A percentile compares a stretch with the other conserved stretches of the same genome.
Evolutionary conservation across 2,797 vertebrate genomes (phyloP).

Genomic region (Masticophis lateralis): DNA sequence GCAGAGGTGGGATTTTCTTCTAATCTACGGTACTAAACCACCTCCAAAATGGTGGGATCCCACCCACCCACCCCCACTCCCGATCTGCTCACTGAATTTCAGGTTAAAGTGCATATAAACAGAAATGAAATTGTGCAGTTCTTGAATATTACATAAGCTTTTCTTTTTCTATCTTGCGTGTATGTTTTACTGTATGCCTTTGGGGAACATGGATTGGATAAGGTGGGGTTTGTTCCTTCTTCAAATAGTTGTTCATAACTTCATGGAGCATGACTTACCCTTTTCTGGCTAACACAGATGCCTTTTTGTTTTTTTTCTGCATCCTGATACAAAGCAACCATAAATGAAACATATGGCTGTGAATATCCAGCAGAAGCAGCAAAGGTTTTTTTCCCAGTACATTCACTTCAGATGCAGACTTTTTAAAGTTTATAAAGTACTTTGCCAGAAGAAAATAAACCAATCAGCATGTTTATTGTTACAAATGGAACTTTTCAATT

Average conservation of each 20-base stretch:
- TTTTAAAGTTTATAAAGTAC: neutral
- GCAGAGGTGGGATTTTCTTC: too few relatives aligned
- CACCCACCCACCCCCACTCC: too few relatives aligned
- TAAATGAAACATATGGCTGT: neutral
- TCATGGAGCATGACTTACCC: too few relatives aligned
- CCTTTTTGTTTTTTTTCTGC: neutral
- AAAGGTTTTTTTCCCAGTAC: too few relatives aligned
- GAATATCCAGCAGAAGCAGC: neutral
- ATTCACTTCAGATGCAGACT: neutral
- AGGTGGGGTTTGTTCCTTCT: too few relatives aligned
- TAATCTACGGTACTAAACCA: too few relatives aligned
- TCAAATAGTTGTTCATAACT: neutral
- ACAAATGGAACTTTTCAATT: neutral
- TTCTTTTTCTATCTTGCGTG: neutral
- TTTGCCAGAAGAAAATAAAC: neutral
- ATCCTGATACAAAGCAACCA: neutral
- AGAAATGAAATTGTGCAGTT: neutral
- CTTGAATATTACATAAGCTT: neutral
- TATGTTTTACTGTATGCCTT: too few relatives aligned
- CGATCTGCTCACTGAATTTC: neutral
- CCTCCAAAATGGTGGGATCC: too few relatives aligned
- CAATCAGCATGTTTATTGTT: neutral
- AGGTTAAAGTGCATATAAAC: neutral
- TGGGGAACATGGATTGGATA: neutral
- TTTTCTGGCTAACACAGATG: neutral